phyloP scores from a whole-genome alignment of 2,797 vertebrate genomes.

The Rousettus madagascariensis region DNA sequence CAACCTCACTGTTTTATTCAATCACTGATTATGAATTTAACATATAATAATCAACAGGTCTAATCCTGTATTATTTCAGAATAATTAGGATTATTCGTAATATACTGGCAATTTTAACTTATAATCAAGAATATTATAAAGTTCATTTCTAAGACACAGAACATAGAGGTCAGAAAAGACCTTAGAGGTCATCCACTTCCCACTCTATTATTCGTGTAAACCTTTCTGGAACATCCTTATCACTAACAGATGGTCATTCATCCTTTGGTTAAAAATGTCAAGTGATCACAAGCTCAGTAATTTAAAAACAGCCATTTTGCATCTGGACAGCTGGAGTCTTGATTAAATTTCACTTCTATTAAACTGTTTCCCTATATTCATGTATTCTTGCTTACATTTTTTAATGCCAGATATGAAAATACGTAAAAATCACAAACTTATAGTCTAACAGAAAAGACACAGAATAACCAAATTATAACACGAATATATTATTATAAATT shows the following conservation, averaged over 20 bases:
- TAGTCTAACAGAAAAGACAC: neutral
- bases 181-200: neutral
- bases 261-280: conserved; percentile 58
- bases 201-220: conserved; percentile 52
- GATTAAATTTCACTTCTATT: neutral
- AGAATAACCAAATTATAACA: neutral
- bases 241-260: conserved; percentile 53
- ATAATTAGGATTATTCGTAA: conserved; percentile 1
- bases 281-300: conserved; percentile 47
- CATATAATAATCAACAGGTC: neutral
- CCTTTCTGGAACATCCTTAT: conserved; percentile 14
- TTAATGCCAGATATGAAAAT: neutral
- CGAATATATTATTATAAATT: neutral
- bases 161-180: conserved; percentile 49
- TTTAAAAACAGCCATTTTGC: conserved; percentile 18
- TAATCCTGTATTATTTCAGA: neutral
- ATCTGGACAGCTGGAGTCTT: neutral
- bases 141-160: conserved; percentile 27
- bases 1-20: neutral
- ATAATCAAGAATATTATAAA: conserved; percentile 4
- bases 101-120: neutral
- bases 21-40: neutral
- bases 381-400: neutral
- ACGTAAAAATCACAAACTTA: neutral
- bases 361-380: neutral